Base-by-base conservation (phyloP, 2,888 invertebrate species). In the Euzetes globulus region DNA sequence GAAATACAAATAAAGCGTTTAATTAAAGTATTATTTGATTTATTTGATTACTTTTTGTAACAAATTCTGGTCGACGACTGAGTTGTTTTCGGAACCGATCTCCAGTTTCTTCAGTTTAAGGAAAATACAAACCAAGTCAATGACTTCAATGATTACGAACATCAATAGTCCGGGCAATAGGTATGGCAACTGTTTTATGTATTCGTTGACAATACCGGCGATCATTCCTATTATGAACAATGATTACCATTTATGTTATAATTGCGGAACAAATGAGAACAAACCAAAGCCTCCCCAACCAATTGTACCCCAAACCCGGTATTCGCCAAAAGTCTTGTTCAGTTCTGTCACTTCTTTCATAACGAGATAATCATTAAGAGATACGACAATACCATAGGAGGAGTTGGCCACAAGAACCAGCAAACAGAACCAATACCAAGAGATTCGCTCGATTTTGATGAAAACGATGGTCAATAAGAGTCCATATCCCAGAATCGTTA, bases 301-400 rank as follows among this genome's bases (percentile, higher is more conserved):
- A 1, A 78, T 19, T 0, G 77, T 76, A 13, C 78, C 79, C 75
- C 76, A 79, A 17, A 78, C 70, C 29, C 78, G 71, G 60, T 76
- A 75, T 9, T 52, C 55, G 1, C 78, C 78, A 63, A 75, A 79
- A n/a, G 73, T 72, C n/a, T 25, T 33, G 11, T 75, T 37, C 9
- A 65, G 19, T n/a, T 45, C 70, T 19, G 58, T 72, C 41, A 25
- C 76, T 52, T 52, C 68, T 72, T 71, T 77, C 77, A 71, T 77
- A 73, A 70, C 77, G 71, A 63, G 75, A 11, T 77, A 75, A 50
- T 79, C 79, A 2, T 76, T 77, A 0, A 79, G 74, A 6, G 77
- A 78, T 22, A 77, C 75, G 7, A 76, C 71, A 0, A 73, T 50
- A 27, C 73, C 75, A 11, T 72, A 70, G 7, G 75, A 72, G 1